These are phyloP conservation scores for Neodiprion pinetum DNA, from an alignment of 1,140 invertebrate species.

Conservation along the genomic window DNA sequence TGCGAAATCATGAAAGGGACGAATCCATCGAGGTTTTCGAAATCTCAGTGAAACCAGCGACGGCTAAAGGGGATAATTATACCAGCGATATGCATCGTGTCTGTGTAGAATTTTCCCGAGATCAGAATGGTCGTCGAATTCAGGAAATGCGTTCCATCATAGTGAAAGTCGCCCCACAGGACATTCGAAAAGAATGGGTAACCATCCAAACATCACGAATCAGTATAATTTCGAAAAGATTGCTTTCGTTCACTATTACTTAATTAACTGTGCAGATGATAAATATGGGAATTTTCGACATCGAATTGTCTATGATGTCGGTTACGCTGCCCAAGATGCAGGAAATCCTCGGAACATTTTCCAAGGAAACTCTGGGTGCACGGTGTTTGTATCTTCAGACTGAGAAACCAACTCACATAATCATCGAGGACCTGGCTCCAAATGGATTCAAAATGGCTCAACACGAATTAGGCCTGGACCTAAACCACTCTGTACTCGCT, in stretches of 20 bases:
- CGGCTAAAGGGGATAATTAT: conserved; percentile 61
- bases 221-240: no score
- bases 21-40: conserved; percentile 47
- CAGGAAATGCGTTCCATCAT: conserved; percentile 44
- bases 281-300: conserved; percentile 20
- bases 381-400: conserved; percentile 45
- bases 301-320: conserved; percentile 16
- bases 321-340: background rate
- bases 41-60: conserved; percentile 47
- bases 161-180: conserved; percentile 43
- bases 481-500: conserved; percentile 51
- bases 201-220: no score
- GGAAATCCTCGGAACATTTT: background rate
- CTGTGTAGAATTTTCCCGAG: conserved; percentile 35
- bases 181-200: background rate
- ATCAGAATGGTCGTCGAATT: conserved; percentile 23
- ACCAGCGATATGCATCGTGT: conserved; percentile 57
- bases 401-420: conserved; percentile 50
- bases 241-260: no score
- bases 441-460: conserved; percentile 58
- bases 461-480: conserved; percentile 55
- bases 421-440: conserved; percentile 53
- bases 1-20: conserved; percentile 47
- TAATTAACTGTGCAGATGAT: background rate
- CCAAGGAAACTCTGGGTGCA: conserved; percentile 32